phyloP scores from a whole-genome alignment of 2,113 vertebrate genomes.

The Chlorodrepanis virens region DNA sequence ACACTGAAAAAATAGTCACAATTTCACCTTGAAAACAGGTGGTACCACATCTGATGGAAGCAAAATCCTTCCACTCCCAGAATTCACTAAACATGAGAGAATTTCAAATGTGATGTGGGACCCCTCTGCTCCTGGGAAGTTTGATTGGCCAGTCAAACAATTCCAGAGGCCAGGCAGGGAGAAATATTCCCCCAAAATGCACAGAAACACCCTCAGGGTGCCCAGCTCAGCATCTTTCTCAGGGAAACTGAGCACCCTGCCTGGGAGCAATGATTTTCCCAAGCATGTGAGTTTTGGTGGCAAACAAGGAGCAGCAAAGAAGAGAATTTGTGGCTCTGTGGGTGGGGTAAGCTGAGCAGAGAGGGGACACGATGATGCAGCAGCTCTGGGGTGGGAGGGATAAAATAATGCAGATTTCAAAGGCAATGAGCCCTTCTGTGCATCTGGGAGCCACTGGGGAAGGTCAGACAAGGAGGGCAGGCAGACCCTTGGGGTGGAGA shows the following conservation, averaged over 20 bases:
- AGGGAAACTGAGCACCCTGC: neutral
- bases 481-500: fast-evolving
- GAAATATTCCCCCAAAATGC: neutral
- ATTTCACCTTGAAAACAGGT: neutral
- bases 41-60: fast-evolving
- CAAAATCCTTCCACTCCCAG: neutral
- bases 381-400: neutral
- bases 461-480: neutral
- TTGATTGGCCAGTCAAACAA: neutral
- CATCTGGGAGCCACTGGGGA: neutral
- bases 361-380: neutral
- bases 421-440: fast-evolving
- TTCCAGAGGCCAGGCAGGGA: neutral
- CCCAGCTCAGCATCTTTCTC: neutral
- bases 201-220: neutral
- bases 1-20: too few relatives aligned
- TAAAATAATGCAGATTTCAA: fast-evolving
- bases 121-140: neutral
- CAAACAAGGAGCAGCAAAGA: neutral
- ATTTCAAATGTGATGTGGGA: fast-evolving
- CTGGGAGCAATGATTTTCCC: neutral
- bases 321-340: neutral
- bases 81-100: neutral
- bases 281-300: fast-evolving
- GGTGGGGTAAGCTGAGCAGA: fast-evolving